Evolutionary conservation across 2,113 vertebrate genomes (phyloP).

Genomic region (Elephas maximus): DNA sequence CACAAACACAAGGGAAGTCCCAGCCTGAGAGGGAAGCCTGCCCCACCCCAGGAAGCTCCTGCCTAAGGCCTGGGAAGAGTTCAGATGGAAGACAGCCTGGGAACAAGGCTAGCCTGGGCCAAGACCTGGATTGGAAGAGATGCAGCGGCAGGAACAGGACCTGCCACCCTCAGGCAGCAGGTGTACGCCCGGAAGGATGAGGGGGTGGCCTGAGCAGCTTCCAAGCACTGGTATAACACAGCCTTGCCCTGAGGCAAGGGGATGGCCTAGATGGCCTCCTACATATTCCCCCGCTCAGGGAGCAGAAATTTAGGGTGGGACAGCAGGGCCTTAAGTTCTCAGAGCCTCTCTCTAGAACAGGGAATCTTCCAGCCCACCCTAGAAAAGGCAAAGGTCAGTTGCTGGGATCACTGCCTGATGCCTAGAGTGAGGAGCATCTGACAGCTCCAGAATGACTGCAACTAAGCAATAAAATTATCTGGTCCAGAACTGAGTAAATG

Average conservation of each 20-base stretch:
- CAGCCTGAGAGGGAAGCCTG: not conserved
- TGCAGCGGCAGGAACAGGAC: not conserved
- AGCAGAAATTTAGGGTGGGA: not conserved
- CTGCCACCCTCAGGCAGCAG: slow-evolving; percentile 50
- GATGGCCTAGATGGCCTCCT: slow-evolving; percentile 74
- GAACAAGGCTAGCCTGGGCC: not conserved
- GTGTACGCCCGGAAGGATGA: slow-evolving; percentile 28
- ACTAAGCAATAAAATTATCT: not conserved
- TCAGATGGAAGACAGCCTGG: not conserved
- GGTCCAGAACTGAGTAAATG: not conserved
- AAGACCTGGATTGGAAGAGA: not conserved
- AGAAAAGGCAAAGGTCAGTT: not conserved
- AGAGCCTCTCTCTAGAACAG: not conserved
- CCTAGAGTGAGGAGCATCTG: not conserved
- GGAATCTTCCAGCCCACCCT: not conserved
- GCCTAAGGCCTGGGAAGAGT: not conserved
- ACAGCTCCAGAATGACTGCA: not conserved
- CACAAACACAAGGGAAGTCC: not conserved
- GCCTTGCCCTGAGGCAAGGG: slow-evolving; percentile 45
- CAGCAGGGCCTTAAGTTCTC: not conserved
- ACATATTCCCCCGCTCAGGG: slow-evolving; percentile 20
- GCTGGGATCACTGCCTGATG: too few relatives aligned
- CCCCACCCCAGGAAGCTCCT: not conserved
- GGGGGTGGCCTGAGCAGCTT: not conserved
- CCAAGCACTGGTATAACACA: slow-evolving; percentile 1